A percentile compares a stretch with the other conserved stretches of the same genome.
Conservation (phyloP, 1,140 invertebrate species). For the Cheumatopsyche charites region DNA sequence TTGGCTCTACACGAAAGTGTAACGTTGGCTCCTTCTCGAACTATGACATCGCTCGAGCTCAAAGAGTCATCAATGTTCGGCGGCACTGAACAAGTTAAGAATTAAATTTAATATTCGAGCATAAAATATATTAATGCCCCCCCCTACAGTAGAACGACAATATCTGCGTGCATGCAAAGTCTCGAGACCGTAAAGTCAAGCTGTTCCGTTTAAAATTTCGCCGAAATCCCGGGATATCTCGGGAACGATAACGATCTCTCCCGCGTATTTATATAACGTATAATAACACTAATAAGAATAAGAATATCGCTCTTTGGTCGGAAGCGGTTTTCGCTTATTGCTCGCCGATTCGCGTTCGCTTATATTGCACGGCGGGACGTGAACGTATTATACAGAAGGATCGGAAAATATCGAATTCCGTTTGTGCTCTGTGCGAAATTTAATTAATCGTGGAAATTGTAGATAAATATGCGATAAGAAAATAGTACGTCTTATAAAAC, state of each 20-base stretch:
- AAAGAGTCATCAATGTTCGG: slow-evolving; percentile 89
- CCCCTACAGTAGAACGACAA: too few species aligned
- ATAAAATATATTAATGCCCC: too few species aligned
- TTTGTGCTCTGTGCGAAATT: too few species aligned
- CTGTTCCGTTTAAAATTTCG: too few species aligned
- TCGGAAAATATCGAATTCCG: too few species aligned
- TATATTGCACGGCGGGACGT: slow-evolving; percentile 11
- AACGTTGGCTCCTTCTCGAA: slow-evolving; percentile 88
- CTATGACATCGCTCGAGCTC: slow-evolving; percentile 89
- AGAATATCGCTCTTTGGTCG: slow-evolving; percentile 16
- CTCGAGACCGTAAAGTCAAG: too few species aligned
- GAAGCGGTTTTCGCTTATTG: slow-evolving; percentile 5
- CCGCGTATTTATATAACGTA: not conserved
- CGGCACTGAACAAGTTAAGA: slow-evolving; percentile 70
- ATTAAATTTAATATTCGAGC: slow-evolving; percentile 13
- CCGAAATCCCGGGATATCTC: too few species aligned
- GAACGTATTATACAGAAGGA: not conserved
- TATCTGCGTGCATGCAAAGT: too few species aligned
- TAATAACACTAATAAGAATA: slow-evolving; percentile 6
- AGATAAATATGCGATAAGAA: too few species aligned
- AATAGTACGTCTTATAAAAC: too few species aligned
- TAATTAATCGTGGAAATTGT: too few species aligned
- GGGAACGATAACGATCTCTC: too few species aligned
- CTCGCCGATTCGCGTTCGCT: slow-evolving; percentile 15
- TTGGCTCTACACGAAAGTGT: slow-evolving; percentile 85